Conservation (phyloP, 2,888 invertebrate species). For the Rhyacophila evoluta region DNA sequence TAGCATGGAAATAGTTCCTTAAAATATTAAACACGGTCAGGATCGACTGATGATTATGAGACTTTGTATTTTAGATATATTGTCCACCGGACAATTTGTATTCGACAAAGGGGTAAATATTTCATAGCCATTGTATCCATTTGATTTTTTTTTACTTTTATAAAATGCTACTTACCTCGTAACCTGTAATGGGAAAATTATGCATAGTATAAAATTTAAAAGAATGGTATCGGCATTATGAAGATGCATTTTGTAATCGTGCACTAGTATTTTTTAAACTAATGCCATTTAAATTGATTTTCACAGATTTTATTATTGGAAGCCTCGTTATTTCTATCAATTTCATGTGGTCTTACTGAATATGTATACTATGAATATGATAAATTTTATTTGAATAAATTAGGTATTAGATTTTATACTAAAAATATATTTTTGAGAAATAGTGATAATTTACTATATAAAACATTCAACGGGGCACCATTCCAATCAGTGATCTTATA, state of each 20-base stretch:
- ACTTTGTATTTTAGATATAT: conserved; percentile 19
- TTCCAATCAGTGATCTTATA: conserved; percentile 12
- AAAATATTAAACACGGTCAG: conserved; percentile 9
- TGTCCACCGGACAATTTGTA: neutral
- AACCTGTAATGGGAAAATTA: conserved; percentile 12
- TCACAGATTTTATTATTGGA: neutral
- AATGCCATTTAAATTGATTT: neutral
- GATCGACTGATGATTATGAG: conserved; percentile 27
- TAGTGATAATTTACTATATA: neutral
- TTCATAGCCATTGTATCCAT: neutral
- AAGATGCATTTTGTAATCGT: neutral
- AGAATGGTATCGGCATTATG: neutral
- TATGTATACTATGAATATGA: conserved; percentile 1
- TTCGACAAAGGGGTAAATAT: conserved; percentile 18
- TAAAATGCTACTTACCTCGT: conserved; percentile 22
- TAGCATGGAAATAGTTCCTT: conserved; percentile 24
- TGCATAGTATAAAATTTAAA: neutral
- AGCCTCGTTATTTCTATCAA: neutral
- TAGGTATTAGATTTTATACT: conserved; percentile 15
- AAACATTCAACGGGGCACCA: neutral
- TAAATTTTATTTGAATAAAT: neutral
- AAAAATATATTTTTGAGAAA: conserved; percentile 19
- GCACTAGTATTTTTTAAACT: neutral
- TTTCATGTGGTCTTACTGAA: neutral
- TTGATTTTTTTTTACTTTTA: conserved; percentile 16